Evolutionary conservation across 1,140 invertebrate species (phyloP).

Genomic region (Penaeus chinensis): DNA sequence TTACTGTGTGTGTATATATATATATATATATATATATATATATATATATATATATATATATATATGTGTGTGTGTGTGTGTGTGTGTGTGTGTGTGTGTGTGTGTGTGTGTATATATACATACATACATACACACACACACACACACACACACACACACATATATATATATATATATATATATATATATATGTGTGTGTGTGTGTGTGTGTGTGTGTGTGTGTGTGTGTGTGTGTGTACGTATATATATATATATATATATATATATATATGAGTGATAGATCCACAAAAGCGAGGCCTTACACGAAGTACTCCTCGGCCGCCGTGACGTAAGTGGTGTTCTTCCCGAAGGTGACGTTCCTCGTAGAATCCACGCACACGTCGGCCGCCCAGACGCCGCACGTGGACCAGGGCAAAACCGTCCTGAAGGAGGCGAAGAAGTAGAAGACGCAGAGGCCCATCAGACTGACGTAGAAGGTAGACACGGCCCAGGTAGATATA

Average conservation of each 20-base stretch:
- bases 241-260: slow-evolving; percentile 24
- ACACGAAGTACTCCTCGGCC: slow-evolving; percentile 32
- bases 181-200: not conserved
- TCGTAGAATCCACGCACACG: not conserved
- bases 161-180: not conserved
- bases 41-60: slow-evolving; percentile 7
- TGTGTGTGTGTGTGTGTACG: not conserved
- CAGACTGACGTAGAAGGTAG: slow-evolving; percentile 68
- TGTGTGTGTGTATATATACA: slow-evolving; percentile 7
- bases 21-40: not conserved
- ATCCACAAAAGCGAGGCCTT: not conserved
- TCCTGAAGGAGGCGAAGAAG: slow-evolving; percentile 77
- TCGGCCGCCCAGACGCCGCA: slow-evolving; percentile 71
- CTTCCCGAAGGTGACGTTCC: slow-evolving; percentile 3
- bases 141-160: not conserved
- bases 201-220: not conserved
- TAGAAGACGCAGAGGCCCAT: slow-evolving; percentile 85
- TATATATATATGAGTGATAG: not conserved
- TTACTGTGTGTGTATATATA: not conserved
- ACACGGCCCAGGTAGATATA: slow-evolving; percentile 66
- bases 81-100: not conserved
- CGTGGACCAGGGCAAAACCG: slow-evolving; percentile 80
- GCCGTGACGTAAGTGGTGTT: not conserved
- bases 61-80: not conserved
- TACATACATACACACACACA: not conserved